phyloP scores from a whole-genome alignment of 92 coral and sea anemone species.

The Phenganax stokvisi region DNA sequence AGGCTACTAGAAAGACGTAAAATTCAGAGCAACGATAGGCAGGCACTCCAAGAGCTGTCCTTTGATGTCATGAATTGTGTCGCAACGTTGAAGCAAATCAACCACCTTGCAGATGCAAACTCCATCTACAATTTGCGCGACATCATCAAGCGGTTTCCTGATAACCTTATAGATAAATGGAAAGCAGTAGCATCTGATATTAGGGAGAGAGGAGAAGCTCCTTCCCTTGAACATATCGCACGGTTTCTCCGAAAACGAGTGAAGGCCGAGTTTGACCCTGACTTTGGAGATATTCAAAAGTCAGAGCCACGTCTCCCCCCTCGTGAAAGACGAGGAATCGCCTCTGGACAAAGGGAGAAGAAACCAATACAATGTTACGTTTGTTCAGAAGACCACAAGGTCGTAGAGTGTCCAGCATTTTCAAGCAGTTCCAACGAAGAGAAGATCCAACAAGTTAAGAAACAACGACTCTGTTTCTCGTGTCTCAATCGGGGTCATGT shows the following conservation, averaged over 20 bases:
- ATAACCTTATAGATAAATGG: conserved; percentile 11
- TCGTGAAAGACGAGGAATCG: background rate
- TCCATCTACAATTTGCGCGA: conserved; percentile 25
- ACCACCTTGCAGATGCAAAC: conserved; percentile 21
- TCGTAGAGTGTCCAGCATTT: conserved; percentile 12
- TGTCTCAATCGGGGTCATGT: conserved; percentile 1
- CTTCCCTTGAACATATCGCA: background rate
- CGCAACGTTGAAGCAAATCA: conserved; percentile 28
- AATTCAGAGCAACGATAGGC: conserved; percentile 37
- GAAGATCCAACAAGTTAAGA: background rate
- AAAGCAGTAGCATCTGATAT: background rate
- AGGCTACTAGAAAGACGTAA: conserved; percentile 33
- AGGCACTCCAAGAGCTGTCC: conserved; percentile 43
- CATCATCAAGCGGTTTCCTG: conserved; percentile 21
- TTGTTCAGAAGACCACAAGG: background rate
- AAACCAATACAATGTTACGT: background rate
- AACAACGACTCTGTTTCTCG: conserved; percentile 1
- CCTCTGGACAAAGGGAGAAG: background rate
- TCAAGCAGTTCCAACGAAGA: background rate
- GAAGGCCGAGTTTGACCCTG: background rate
- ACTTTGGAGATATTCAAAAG: background rate
- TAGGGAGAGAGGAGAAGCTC: background rate
- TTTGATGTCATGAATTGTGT: conserved; percentile 46
- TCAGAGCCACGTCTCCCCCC: too few species aligned
- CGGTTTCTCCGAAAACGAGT: background rate